Conservation (phyloP, 2,888 invertebrate species). For the Lomographa bimaculata region DNA sequence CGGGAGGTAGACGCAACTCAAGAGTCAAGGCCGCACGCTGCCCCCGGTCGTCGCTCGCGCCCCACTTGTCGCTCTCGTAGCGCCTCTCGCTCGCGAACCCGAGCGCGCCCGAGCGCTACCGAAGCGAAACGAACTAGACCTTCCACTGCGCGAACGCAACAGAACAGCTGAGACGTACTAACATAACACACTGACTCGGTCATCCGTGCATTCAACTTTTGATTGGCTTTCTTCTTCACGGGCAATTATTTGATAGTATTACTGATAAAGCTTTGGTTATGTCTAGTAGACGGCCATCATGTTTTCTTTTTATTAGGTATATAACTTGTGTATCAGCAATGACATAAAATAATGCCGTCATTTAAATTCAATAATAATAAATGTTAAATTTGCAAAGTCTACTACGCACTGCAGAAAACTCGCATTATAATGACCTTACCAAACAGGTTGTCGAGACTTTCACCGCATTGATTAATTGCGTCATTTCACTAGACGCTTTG, state of each 20-base stretch:
- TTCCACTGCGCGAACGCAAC: conserved; percentile 79
- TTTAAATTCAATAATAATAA: no score
- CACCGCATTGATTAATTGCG: conserved; percentile 29
- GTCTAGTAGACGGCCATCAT: conserved; percentile 4
- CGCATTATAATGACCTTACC: conserved; percentile 23
- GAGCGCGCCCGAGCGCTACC: conserved; percentile 58
- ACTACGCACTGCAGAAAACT: conserved; percentile 18
- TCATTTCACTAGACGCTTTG: conserved; percentile 25
- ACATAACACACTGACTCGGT: conserved; percentile 84
- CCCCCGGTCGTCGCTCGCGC: conserved; percentile 90
- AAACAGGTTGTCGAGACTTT: conserved; percentile 34
- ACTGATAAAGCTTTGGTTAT: conserved; percentile 31
- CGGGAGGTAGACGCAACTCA: conserved; percentile 60
- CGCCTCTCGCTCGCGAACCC: conserved; percentile 62
- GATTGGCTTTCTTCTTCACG: conserved; percentile 80
- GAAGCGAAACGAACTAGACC: conserved; percentile 79
- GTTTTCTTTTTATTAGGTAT: no score
- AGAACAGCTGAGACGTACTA: conserved; percentile 82
- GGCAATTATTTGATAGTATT: conserved; percentile 57
- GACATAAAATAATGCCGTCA: no score
- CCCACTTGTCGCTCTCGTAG: conserved; percentile 71
- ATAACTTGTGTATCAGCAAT: no score
- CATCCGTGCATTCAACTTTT: conserved; percentile 84
- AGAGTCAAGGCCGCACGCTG: conserved; percentile 90
- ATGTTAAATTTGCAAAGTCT: no score